Evolutionary conservation across 2,888 invertebrate genomes (phyloP), one percentile per base, ranked within the genome.

Genomic region (Cephalotes varians): DNA sequence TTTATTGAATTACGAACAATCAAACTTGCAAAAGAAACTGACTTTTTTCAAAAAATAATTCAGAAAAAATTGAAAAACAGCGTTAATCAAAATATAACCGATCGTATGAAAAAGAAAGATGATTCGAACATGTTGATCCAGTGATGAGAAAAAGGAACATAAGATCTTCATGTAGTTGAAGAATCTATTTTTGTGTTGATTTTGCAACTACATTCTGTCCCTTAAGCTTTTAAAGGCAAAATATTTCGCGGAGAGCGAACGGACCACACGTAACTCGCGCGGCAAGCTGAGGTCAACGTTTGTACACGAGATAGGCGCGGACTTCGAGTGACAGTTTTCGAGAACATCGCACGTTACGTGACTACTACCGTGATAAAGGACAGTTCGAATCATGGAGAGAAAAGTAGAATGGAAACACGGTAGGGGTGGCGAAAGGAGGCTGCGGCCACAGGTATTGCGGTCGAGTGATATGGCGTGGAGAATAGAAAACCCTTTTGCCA

Each of bases 401-500:
- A 40, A 54, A 40, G n/a, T 49, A 34, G 37, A 51, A 76, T 54
- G 54, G 15, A 54, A 67, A 65, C 40, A 40, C 49, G 49, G 10
- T 6, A 6, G 21, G 10, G 34, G 18, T 21, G 9, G n/a, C n/a
- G 2, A n/a, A 9, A 37, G 10, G 12, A 7, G n/a, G 37, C 21
- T 25, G 18, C 25, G 47, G 40, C 21, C 37, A 49, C 25, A 62
- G 9, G 15, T 44, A 31, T 58, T 40, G 56, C 25, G 40, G 56
- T 71, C 58, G 69, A 40, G 28, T 56, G 47, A 44, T 49, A 64
- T 18, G 51, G 49, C 62, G 54, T n/a, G 44, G 1, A 40, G 28
- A 73, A 37, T n/a, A 25, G 62, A 65, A 71, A 65, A 74, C 1
- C 51, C 44, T 76, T 37, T 71, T 58, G 44, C 77, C 44, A 44